A percentile compares a stretch with the other conserved stretches of the same genome.
Conservation (phyloP, 1,140 invertebrate genomes). For the Plutomurus gul region DNA sequence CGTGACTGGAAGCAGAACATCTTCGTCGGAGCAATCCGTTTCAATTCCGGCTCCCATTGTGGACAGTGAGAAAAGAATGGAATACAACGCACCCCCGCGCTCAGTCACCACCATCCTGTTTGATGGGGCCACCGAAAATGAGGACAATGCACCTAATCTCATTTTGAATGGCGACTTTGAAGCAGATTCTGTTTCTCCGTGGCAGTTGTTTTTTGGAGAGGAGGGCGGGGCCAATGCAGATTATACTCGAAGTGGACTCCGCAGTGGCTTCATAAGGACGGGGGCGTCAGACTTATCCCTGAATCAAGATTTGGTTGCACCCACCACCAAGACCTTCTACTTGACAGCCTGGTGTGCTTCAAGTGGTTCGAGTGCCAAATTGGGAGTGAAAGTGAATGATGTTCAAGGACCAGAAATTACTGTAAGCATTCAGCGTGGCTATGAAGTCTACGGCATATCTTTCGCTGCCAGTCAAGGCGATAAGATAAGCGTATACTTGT, state of each 20-base stretch:
- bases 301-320: conserved; percentile 34
- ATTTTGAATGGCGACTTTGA: conserved; percentile 39
- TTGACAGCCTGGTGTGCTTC: conserved; percentile 39
- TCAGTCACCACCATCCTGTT: conserved; percentile 35
- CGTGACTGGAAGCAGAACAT: conserved; percentile 1
- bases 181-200: not conserved
- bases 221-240: not conserved
- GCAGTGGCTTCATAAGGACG: not conserved
- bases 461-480: conserved; percentile 31
- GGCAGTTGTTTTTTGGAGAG: not conserved
- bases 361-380: not conserved
- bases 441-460: conserved; percentile 22
- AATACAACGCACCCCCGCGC: not conserved
- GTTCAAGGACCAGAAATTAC: conserved; percentile 6
- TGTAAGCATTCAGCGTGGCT: not conserved
- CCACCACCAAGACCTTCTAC: not conserved
- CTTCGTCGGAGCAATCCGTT: conserved; percentile 33
- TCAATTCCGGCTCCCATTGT: not conserved
- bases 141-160: not conserved
- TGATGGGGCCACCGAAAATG: not conserved
- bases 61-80: not conserved
- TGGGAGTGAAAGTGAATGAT: conserved; percentile 41
- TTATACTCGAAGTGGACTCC: not conserved
- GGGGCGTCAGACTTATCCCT: not conserved
- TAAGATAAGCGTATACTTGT: conserved; percentile 30